These are phyloP conservation scores for Achlya flavicornis DNA, from an alignment of 2,888 invertebrate genomes.

Conservation along the genomic window DNA sequence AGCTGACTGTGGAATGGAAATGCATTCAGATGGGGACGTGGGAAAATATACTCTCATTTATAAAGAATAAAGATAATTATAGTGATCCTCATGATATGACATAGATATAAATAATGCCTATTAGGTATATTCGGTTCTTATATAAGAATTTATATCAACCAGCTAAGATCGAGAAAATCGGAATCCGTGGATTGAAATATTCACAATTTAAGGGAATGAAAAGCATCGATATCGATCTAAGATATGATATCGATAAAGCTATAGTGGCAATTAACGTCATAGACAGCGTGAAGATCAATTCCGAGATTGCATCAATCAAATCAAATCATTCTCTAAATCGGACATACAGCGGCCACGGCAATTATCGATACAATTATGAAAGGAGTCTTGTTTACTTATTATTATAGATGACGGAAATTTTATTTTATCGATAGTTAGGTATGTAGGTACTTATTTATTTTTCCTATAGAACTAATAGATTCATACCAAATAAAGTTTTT, in stretches of 20 bases:
- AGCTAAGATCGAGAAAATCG: not conserved
- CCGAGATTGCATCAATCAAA: constrained; percentile 65
- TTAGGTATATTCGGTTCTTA: too few species aligned
- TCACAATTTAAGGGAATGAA: constrained; percentile 18
- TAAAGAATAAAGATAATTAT: too few species aligned
- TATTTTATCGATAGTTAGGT: not conserved
- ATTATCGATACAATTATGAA: constrained; percentile 41
- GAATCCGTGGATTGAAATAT: too few species aligned
- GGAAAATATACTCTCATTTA: too few species aligned
- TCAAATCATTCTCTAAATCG: constrained; percentile 50
- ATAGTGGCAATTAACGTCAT: constrained; percentile 72
- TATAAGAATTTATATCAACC: too few species aligned
- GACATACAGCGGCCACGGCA: constrained; percentile 38
- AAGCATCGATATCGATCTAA: constrained; percentile 50
- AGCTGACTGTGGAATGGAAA: too few species aligned
- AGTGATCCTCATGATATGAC: too few species aligned
- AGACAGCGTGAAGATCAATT: constrained; percentile 62
- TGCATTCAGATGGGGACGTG: too few species aligned
- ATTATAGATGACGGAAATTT: not conserved
- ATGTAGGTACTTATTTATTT: not conserved
- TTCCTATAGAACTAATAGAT: not conserved
- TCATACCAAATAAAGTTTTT: too few species aligned
- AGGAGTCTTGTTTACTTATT: constrained; percentile 23
- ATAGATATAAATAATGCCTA: too few species aligned
- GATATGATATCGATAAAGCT: constrained; percentile 56